phyloP scores from a whole-genome alignment of 35 echinoderm and acorn worm species.

The Strongylocentrotus purpuratus region DNA sequence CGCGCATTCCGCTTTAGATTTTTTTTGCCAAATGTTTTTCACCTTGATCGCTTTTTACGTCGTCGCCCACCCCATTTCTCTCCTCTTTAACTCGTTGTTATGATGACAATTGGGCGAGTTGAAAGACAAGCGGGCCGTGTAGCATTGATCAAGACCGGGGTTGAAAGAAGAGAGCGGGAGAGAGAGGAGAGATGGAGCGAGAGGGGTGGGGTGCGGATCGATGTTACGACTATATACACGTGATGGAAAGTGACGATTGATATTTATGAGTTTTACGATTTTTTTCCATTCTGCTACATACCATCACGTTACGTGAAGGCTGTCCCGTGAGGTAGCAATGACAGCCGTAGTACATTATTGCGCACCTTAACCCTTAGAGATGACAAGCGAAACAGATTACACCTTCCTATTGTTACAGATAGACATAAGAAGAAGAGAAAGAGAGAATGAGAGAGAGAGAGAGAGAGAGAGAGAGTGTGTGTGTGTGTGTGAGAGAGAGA shows the following conservation, averaged over 20 bases:
- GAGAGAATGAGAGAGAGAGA: background rate
- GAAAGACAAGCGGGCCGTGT: background rate
- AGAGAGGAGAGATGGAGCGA: background rate
- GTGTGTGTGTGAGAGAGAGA: background rate
- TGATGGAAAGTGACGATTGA: background rate
- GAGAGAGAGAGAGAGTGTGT: background rate
- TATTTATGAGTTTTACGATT: background rate
- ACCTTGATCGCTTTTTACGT: background rate
- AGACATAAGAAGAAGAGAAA: background rate
- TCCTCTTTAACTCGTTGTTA: background rate
- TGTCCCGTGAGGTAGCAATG: background rate
- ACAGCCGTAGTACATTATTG: background rate
- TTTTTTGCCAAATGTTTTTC: background rate
- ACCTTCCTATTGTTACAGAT: background rate
- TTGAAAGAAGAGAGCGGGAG: background rate
- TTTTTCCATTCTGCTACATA: background rate
- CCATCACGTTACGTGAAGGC: background rate
- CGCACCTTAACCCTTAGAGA: background rate
- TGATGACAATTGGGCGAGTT: background rate
- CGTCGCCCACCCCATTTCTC: background rate
- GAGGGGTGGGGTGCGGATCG: background rate
- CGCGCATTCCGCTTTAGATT: constrained; percentile 1
- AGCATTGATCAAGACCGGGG: background rate
- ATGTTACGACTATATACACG: background rate
- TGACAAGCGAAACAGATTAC: background rate